Conservation (phyloP, 2,797 vertebrate species). For the Leuciscus waleckii region DNA sequence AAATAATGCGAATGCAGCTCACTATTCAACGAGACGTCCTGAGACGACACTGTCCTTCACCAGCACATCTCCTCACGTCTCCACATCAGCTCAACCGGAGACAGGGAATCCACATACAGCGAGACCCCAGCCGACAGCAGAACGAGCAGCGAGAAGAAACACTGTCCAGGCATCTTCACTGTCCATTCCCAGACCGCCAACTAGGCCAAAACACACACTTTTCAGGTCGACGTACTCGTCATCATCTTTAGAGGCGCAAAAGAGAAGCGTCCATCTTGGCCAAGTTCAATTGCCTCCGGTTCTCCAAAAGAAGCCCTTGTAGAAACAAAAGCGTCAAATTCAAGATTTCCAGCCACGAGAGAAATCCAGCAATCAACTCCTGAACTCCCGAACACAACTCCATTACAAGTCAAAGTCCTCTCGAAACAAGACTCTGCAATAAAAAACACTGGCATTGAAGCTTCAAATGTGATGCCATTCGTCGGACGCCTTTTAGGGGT, state of each 20-base stretch:
- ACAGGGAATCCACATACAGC: constrained; percentile 2
- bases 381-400: background rate
- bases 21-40: background rate
- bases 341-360: background rate
- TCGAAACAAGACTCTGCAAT: constrained; percentile 10
- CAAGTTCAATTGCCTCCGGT: background rate
- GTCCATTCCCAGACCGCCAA: background rate
- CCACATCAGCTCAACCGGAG: constrained; percentile 6
- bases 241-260: background rate
- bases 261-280: background rate
- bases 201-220: background rate
- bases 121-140: background rate
- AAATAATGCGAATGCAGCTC: background rate
- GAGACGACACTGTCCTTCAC: background rate
- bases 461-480: background rate
- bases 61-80: constrained; percentile 23
- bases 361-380: constrained; percentile 6
- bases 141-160: background rate
- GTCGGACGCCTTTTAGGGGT: constrained; percentile 38
- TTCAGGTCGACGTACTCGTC: background rate
- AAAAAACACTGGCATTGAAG: background rate
- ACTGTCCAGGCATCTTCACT: constrained; percentile 32
- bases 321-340: background rate
- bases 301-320: background rate
- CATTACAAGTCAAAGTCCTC: background rate